Evolutionary conservation across 2,113 vertebrate species (phyloP).

Genomic region (Pedetes capensis): DNA sequence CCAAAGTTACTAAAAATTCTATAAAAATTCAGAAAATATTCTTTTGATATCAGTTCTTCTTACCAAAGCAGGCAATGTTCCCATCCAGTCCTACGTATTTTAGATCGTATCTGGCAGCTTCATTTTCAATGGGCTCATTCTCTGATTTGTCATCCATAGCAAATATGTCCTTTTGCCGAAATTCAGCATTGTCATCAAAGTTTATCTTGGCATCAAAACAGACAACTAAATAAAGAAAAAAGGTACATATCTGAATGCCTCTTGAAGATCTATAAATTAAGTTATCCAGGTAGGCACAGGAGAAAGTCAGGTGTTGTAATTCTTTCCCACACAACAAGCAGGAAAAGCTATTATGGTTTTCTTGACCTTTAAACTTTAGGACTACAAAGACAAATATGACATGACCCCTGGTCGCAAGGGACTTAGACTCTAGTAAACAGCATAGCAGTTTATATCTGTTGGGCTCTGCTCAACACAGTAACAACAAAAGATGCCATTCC

Average conservation of each 20-base stretch:
- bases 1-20: not conserved
- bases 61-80: slow-evolving; percentile 99
- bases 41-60: slow-evolving; percentile 61
- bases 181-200: slow-evolving; percentile 99
- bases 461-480: not conserved
- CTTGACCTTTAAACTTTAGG: not conserved
- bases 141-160: slow-evolving; percentile 96
- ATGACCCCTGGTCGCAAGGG: not conserved
- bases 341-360: not conserved
- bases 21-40: not conserved
- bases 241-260: not conserved
- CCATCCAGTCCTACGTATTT: slow-evolving; percentile 98
- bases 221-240: slow-evolving; percentile 87
- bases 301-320: not conserved
- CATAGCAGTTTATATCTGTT: not conserved
- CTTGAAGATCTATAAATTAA: not conserved
- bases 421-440: not conserved
- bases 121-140: slow-evolving; percentile 94
- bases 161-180: slow-evolving; percentile 97
- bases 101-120: slow-evolving; percentile 95
- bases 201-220: slow-evolving; percentile 99
- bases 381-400: not conserved
- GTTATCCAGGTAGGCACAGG: not conserved
- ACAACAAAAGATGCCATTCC: not conserved
- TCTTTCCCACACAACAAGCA: not conserved